Conservation (phyloP, 1,140 invertebrate genomes). For the Drosophila nigrodunni region DNA sequence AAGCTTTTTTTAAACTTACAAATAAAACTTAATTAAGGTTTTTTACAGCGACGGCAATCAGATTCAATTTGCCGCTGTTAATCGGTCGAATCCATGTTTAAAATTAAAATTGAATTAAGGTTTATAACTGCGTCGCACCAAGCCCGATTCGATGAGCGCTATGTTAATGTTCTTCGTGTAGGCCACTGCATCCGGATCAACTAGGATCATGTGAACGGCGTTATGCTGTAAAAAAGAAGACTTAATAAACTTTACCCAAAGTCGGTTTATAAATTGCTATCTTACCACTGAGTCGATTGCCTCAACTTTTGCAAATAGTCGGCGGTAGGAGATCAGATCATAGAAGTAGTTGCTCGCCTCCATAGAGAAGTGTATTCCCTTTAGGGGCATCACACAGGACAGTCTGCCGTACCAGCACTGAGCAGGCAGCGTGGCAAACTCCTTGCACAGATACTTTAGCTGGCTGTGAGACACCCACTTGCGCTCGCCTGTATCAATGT, state of each 20-base stretch:
- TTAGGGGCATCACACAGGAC: conserved; percentile 45
- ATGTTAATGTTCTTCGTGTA: conserved; percentile 53
- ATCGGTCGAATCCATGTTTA: no score
- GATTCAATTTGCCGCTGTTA: neutral
- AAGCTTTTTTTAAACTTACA: no score
- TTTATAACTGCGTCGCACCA: conserved; percentile 50
- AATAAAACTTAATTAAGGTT: no score
- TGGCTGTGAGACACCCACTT: conserved; percentile 34
- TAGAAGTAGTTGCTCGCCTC: conserved; percentile 48
- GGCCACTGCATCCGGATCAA: conserved; percentile 40
- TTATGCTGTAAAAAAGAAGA: conserved; percentile 36
- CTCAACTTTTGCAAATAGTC: conserved; percentile 50
- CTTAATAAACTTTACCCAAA: neutral
- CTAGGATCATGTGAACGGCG: conserved; percentile 49
- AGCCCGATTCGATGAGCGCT: conserved; percentile 51
- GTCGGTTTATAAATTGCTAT: neutral
- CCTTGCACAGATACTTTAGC: conserved; percentile 56
- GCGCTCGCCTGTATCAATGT: conserved; percentile 67
- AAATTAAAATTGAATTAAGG: conserved; percentile 1
- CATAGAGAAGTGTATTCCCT: conserved; percentile 39
- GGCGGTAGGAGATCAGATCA: conserved; percentile 39
- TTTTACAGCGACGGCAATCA: no score
- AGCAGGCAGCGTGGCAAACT: conserved; percentile 58
- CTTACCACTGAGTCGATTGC: conserved; percentile 38
- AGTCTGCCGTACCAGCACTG: conserved; percentile 50